Evolutionary conservation across 2,797 vertebrate species (phyloP).

Genomic region (Periophthalmus magnuspinnatus): DNA sequence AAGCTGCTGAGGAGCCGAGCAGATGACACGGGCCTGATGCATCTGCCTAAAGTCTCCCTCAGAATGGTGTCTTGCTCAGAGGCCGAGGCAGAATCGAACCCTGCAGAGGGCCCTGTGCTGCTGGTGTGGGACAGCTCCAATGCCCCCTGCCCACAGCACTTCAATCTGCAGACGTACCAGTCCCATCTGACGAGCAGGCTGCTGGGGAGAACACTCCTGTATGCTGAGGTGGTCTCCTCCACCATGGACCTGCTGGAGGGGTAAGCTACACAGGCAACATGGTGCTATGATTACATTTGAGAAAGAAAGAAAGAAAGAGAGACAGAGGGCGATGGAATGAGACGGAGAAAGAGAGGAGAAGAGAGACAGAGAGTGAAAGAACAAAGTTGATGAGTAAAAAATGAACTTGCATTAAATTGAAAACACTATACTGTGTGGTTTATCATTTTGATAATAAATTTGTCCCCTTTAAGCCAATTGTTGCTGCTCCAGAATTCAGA

Average conservation of each 20-base stretch:
- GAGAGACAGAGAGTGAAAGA: too few species aligned
- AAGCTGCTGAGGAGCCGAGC: slow-evolving; percentile 74
- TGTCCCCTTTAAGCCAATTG: too few species aligned
- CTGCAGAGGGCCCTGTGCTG: slow-evolving; percentile 65
- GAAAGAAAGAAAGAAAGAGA: too few species aligned
- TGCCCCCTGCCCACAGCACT: slow-evolving; percentile 73
- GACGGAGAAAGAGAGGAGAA: too few species aligned
- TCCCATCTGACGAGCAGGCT: slow-evolving; percentile 79
- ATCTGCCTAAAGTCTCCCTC: slow-evolving; percentile 74
- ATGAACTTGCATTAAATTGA: too few species aligned
- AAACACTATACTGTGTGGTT: too few species aligned
- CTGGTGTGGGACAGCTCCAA: slow-evolving; percentile 74
- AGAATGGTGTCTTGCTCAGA: slow-evolving; percentile 61
- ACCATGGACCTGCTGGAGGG: slow-evolving; percentile 92
- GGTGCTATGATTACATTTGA: too few species aligned
- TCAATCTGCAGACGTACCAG: slow-evolving; percentile 80
- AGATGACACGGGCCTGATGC: slow-evolving; percentile 64
- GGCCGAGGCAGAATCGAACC: slow-evolving; percentile 30
- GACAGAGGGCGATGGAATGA: too few species aligned
- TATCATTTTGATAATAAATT: too few species aligned
- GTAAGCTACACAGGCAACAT: slow-evolving; percentile 32
- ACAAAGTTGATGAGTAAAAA: too few species aligned
- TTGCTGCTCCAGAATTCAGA: too few species aligned
- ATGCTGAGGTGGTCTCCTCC: slow-evolving; percentile 81
- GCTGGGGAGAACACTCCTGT: slow-evolving; percentile 84